Conservation (phyloP, 2,888 invertebrate species). For the Colletes collaris region DNA sequence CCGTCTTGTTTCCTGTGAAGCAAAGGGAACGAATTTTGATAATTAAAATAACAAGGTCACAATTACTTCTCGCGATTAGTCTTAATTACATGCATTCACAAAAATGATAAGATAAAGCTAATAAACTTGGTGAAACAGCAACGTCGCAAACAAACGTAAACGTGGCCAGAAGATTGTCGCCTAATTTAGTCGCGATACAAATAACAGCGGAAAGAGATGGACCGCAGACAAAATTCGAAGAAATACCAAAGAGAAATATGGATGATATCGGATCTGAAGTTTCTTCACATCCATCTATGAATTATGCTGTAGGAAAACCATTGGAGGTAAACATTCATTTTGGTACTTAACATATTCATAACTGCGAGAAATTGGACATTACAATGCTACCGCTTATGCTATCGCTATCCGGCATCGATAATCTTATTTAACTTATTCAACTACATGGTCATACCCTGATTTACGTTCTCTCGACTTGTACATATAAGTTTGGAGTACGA, state of each 20-base stretch:
- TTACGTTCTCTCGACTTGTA: too few species aligned
- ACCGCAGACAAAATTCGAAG: constrained; percentile 75
- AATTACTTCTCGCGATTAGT: not conserved
- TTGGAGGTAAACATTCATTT: constrained; percentile 87
- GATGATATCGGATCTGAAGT: constrained; percentile 64
- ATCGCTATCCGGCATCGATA: too few species aligned
- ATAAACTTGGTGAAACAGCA: constrained; percentile 5
- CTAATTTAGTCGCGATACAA: constrained; percentile 74
- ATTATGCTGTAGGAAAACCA: constrained; percentile 92
- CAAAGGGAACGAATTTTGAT: not conserved
- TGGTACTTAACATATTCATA: not conserved
- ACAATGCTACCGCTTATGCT: too few species aligned
- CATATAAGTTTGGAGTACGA: too few species aligned
- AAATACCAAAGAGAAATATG: constrained; percentile 36
- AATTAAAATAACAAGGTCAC: not conserved
- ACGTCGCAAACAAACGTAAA: not conserved
- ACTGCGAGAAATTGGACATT: too few species aligned
- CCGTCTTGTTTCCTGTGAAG: too few species aligned
- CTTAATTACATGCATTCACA: not conserved
- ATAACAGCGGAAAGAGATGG: constrained; percentile 87
- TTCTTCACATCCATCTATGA: constrained; percentile 81
- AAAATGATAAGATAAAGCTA: not conserved
- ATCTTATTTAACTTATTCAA: too few species aligned
- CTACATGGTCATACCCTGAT: too few species aligned
- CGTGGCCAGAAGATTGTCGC: not conserved